Evolutionary conservation across 2,113 vertebrate species (phyloP), one percentile per base, ranked within the genome.

Genomic region (Pterocles burchelli): DNA sequence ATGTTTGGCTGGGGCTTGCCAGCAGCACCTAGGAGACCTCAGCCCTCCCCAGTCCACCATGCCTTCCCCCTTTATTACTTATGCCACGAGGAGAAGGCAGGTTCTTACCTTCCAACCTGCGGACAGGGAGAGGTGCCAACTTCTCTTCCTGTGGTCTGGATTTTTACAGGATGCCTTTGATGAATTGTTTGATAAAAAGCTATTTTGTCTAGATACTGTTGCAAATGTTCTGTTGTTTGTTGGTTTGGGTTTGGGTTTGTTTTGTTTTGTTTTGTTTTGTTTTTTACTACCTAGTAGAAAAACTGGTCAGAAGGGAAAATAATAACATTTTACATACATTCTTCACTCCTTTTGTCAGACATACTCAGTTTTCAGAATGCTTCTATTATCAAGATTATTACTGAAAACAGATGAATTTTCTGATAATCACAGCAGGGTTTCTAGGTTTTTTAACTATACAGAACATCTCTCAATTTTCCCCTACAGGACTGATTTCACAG

Each of bases 361-460:
- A 71, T 38, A 36, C 15, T n/a, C 34, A 54, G n/a, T 70, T 34
- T 88, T 72, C 26, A 75, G 36, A 28, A 2, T 7, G 41, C 17
- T 73, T 91, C 34, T 45, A 65, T 90, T 93, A 63, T n/a, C 15
- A 71, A 45, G 38, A 77, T 75, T 43, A 77, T 84, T 68, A 92
- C 14, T 67, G 45, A 86, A 78, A 72, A 41, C 15, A 72, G 29
- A 43, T 29, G 8, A 86, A 93, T 55, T 61, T 61, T 58, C 31
- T 59, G 19, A 66, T 38, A 73, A 80, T 83, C 31, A 86, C 43
- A 86, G 38, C 34, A 81, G 38, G 10, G 15, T 81, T 96, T 90
- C 59, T 63, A 77, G 82, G 61, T 70, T 34, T 93, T 91, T 84
- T 94, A 65, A 71, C 61, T 65, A 13, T 55, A 46, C 13, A 63